These are phyloP conservation scores for Neotoxoptera formosana DNA, from an alignment of 1,140 invertebrate genomes.

Conservation along the genomic window DNA sequence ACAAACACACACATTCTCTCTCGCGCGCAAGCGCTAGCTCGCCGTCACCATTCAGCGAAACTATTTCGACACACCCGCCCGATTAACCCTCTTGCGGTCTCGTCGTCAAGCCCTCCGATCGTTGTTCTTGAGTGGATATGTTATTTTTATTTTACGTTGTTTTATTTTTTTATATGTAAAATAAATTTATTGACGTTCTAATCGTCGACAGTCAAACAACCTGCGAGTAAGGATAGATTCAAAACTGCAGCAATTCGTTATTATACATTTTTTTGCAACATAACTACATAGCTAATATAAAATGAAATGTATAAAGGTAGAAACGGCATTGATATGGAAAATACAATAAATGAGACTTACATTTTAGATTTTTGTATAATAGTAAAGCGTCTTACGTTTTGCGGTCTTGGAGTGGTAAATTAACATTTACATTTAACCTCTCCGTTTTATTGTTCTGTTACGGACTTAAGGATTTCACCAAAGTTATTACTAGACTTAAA, in stretches of 20 bases:
- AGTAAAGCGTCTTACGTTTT: too few relatives aligned
- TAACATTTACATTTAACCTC: too few relatives aligned
- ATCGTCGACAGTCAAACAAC: neutral
- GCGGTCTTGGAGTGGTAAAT: too few relatives aligned
- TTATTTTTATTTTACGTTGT: neutral
- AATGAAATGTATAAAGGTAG: too few relatives aligned
- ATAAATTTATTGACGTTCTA: neutral
- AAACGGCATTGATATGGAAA: too few relatives aligned
- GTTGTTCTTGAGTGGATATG: neutral
- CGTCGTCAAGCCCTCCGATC: neutral
- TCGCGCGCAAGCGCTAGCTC: too few relatives aligned
- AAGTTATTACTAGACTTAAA: too few relatives aligned
- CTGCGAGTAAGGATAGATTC: neutral
- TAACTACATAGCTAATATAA: too few relatives aligned
- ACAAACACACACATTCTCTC: neutral
- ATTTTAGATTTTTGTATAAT: too few relatives aligned
- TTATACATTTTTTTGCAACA: neutral
- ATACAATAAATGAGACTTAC: too few relatives aligned
- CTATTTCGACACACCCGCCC: neutral
- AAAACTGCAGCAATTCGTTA: neutral
- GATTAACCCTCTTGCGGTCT: neutral
- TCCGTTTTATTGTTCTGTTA: too few relatives aligned
- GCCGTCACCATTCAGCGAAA: neutral
- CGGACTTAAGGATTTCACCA: too few relatives aligned
- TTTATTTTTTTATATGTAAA: neutral